Conservation (phyloP, 2,113 vertebrate species). For the Lathamus discolor region DNA sequence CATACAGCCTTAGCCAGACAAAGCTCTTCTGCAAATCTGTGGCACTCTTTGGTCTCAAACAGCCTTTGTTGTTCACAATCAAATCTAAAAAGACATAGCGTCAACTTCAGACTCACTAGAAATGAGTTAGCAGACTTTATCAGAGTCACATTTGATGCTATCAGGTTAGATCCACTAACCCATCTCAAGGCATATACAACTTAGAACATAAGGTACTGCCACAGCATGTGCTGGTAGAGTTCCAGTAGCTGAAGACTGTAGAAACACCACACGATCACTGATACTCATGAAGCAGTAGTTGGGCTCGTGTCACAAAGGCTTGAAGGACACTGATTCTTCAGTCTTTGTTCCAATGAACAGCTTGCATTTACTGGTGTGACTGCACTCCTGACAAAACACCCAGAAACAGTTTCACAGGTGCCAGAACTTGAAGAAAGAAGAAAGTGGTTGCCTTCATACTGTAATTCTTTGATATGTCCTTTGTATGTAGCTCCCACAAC, state of each 20-base stretch:
- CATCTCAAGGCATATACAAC: not conserved
- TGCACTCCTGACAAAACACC: not conserved
- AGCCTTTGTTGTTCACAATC: not conserved
- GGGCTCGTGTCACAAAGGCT: not conserved
- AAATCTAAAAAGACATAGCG: not conserved
- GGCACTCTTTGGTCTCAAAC: not conserved
- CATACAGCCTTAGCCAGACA: not conserved
- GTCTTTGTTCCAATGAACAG: not conserved
- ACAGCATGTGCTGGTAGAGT: not conserved
- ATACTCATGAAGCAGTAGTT: not conserved
- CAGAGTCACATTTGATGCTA: not conserved
- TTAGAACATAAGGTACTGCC: not conserved
- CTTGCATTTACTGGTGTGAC: not conserved
- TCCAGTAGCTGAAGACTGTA: not conserved
- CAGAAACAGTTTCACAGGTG: not conserved
- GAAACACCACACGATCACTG: fast-evolving
- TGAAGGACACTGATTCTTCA: not conserved
- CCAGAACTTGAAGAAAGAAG: not conserved
- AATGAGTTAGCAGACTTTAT: not conserved
- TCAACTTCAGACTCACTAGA: not conserved
- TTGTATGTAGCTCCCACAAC: not conserved
- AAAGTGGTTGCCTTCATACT: not conserved
- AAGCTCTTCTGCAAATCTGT: not conserved
- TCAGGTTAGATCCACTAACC: not conserved
- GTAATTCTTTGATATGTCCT: not conserved